Conservation (phyloP, 1,140 invertebrate genomes). For the Heterodera schachtii region DNA sequence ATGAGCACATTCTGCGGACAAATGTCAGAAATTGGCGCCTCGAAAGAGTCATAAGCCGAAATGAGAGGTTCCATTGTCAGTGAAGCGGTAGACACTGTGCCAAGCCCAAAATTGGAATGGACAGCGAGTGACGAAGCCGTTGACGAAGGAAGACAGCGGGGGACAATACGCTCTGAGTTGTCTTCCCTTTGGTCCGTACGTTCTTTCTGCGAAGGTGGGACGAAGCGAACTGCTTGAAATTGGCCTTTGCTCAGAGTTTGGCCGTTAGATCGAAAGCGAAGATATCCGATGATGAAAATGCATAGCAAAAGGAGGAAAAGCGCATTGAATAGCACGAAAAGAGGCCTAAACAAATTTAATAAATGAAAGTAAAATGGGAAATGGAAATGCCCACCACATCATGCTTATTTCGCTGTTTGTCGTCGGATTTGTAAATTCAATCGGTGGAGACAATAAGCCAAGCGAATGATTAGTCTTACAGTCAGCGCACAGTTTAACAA, state of each 20-base stretch:
- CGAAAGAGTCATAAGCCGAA: slow-evolving; percentile 8
- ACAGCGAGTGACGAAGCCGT: slow-evolving; percentile 15
- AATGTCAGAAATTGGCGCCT: neutral
- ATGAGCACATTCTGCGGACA: slow-evolving; percentile 52
- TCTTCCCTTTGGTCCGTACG: neutral
- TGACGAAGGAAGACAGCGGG: slow-evolving; percentile 1
- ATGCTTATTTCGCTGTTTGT: neutral
- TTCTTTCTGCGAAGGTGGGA: slow-evolving; percentile 4
- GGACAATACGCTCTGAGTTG: neutral
- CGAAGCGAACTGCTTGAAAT: slow-evolving; percentile 15
- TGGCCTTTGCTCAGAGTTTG: slow-evolving; percentile 9
- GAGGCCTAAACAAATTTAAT: slow-evolving; percentile 24
- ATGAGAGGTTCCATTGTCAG: slow-evolving; percentile 9
- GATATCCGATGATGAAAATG: slow-evolving; percentile 11
- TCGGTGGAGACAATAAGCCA: neutral
- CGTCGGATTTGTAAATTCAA: slow-evolving; percentile 10
- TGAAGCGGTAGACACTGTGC: slow-evolving; percentile 16
- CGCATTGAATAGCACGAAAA: slow-evolving; percentile 18
- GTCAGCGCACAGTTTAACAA: slow-evolving; percentile 5
- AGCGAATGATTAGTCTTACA: slow-evolving; percentile 13
- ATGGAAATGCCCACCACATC: slow-evolving; percentile 8
- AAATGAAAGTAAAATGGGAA: neutral
- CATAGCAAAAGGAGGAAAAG: slow-evolving; percentile 24
- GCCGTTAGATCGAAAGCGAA: neutral
- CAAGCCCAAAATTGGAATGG: slow-evolving; percentile 8